These are phyloP conservation scores for Amyelois transitella DNA, from an alignment of 1,140 invertebrate genomes.

Conservation along the genomic window DNA sequence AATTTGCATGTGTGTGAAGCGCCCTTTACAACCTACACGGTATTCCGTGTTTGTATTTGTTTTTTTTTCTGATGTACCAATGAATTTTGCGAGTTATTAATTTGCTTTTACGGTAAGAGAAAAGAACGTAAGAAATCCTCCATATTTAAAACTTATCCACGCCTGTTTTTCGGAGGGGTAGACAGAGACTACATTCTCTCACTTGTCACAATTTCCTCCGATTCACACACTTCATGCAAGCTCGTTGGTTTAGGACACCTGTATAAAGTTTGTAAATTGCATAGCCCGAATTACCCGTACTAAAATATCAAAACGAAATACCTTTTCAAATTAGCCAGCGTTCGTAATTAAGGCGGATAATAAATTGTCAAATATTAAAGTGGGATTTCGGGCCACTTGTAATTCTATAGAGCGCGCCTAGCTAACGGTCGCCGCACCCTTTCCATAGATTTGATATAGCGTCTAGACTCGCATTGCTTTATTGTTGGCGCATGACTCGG, in stretches of 20 bases:
- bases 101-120: too few species aligned
- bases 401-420: constrained; percentile 14
- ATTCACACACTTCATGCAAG: too few species aligned
- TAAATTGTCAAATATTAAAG: constrained; percentile 17
- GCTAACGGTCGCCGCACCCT: constrained; percentile 8
- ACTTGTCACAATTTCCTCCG: too few species aligned
- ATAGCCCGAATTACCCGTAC: background rate
- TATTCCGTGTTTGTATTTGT: background rate
- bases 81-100: too few species aligned
- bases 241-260: too few species aligned
- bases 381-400: constrained; percentile 14
- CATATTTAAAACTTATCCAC: too few species aligned
- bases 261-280: too few species aligned
- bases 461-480: background rate
- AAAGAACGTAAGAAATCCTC: too few species aligned
- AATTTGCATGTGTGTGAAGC: constrained; percentile 3
- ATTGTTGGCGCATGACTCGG: background rate
- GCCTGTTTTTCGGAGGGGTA: too few species aligned
- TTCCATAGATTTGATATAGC: constrained; percentile 15
- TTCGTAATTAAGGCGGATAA: constrained; percentile 13
- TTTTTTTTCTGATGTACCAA: too few species aligned
- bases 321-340: background rate
- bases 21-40: background rate
- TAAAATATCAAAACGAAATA: background rate
- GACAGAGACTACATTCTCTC: too few species aligned